Evolutionary conservation across 2,888 invertebrate genomes (phyloP).

Genomic region (Eurois occulta): DNA sequence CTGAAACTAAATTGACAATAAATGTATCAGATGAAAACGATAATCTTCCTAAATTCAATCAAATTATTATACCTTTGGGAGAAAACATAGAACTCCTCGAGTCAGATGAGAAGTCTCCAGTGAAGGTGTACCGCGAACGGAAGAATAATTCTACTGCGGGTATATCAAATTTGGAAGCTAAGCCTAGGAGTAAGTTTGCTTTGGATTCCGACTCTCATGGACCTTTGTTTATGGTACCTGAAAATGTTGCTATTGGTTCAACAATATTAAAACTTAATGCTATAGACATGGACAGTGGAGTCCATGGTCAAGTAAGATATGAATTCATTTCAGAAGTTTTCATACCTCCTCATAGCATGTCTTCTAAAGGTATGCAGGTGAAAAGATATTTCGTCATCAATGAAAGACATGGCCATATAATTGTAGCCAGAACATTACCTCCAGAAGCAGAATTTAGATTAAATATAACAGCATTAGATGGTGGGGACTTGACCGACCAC

Average conservation of each 20-base stretch:
- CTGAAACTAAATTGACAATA: constrained; percentile 93
- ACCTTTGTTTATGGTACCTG: constrained; percentile 93
- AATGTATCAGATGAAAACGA: constrained; percentile 95
- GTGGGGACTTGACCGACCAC: constrained; percentile 93
- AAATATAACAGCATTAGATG: constrained; percentile 94
- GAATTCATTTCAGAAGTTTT: constrained; percentile 93
- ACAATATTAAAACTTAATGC: constrained; percentile 93
- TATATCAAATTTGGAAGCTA: constrained; percentile 79
- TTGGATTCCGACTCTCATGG: constrained; percentile 80
- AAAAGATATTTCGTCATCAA: constrained; percentile 94
- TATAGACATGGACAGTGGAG: constrained; percentile 93
- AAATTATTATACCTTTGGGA: constrained; percentile 93
- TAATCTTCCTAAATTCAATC: constrained; percentile 93
- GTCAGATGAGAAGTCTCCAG: constrained; percentile 88
- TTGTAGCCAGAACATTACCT: constrained; percentile 92
- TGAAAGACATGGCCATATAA: constrained; percentile 93
- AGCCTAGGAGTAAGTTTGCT: constrained; percentile 84
- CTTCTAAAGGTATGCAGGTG: constrained; percentile 85
- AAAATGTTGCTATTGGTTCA: constrained; percentile 93
- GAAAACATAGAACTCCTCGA: constrained; percentile 92
- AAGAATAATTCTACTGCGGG: constrained; percentile 77
- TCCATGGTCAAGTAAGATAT: constrained; percentile 93
- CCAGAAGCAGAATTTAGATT: constrained; percentile 94
- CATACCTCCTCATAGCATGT: constrained; percentile 88
- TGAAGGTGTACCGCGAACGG: constrained; percentile 86